Evolutionary conservation across 1,140 invertebrate genomes (phyloP).

Genomic region (Bombus sibiricus): DNA sequence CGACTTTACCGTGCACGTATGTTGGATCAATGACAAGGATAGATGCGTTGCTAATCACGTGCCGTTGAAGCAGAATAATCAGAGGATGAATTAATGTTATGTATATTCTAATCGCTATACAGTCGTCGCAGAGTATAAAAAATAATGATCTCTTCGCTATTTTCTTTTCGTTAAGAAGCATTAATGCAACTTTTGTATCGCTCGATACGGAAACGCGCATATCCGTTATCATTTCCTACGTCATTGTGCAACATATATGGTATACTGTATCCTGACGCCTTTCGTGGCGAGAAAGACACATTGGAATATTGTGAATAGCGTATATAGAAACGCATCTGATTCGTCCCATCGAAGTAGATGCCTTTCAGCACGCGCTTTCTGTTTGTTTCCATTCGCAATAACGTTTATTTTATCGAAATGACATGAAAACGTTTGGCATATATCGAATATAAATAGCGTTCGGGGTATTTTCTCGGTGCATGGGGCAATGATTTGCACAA

Average conservation of each 20-base stretch:
- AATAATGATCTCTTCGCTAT: not conserved
- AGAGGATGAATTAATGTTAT: not conserved
- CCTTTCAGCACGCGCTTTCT: not conserved
- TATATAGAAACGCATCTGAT: not conserved
- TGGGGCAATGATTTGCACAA: not conserved
- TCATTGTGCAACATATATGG: not conserved
- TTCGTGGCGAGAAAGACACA: not conserved
- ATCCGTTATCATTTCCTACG: conserved; percentile 26
- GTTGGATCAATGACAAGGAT: conserved; percentile 54
- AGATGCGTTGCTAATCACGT: conserved; percentile 52
- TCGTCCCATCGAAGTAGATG: not conserved
- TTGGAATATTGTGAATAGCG: not conserved
- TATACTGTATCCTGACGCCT: not conserved
- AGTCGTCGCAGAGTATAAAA: not conserved
- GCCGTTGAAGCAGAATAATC: conserved; percentile 45
- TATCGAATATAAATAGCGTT: not conserved
- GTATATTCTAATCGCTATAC: not conserved
- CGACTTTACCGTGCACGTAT: not conserved
- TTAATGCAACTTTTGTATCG: not conserved
- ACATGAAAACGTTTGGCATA: not conserved
- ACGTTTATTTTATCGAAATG: conserved; percentile 10
- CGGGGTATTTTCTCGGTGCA: not conserved
- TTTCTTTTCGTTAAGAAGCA: not conserved
- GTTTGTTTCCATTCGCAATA: not conserved
- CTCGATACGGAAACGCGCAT: not conserved